Conservation (phyloP, 2,113 vertebrate genomes). For the Lamprotornis superbus region DNA sequence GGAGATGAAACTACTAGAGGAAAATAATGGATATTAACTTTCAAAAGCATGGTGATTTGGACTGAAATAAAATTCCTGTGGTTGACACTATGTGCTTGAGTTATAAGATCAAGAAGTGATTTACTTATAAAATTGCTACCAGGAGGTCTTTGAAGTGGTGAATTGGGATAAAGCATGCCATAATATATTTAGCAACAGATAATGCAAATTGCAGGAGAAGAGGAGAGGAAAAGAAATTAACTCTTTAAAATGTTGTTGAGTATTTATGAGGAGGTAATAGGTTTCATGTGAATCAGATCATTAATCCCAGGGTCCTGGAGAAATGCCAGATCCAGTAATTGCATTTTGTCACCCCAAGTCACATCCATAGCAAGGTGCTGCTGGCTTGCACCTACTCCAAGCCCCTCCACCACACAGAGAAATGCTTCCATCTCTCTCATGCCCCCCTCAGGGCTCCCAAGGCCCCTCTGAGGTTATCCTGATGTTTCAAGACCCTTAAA, state of each 20-base stretch:
- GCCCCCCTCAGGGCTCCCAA: neutral
- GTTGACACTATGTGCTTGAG: neutral
- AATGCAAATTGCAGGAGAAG: neutral
- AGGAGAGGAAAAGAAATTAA: conserved; percentile 26
- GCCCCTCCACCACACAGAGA: neutral
- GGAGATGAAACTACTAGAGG: neutral
- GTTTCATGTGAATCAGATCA: neutral
- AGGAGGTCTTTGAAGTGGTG: neutral
- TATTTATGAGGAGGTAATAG: neutral
- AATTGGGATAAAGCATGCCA: neutral
- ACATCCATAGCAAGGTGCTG: fast-evolving
- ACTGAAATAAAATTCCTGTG: conserved; percentile 22
- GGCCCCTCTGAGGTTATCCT: neutral
- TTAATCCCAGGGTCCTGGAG: neutral
- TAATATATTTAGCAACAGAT: neutral
- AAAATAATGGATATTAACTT: conserved; percentile 29
- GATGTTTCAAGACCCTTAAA: neutral
- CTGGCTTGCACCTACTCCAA: neutral
- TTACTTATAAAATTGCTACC: neutral
- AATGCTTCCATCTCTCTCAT: neutral
- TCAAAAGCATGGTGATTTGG: neutral
- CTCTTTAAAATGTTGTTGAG: neutral
- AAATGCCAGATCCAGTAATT: neutral
- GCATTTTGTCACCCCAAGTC: neutral
- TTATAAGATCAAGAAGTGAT: neutral